Conservation (phyloP, 2,797 vertebrate species). For the Chelon labrosus region DNA sequence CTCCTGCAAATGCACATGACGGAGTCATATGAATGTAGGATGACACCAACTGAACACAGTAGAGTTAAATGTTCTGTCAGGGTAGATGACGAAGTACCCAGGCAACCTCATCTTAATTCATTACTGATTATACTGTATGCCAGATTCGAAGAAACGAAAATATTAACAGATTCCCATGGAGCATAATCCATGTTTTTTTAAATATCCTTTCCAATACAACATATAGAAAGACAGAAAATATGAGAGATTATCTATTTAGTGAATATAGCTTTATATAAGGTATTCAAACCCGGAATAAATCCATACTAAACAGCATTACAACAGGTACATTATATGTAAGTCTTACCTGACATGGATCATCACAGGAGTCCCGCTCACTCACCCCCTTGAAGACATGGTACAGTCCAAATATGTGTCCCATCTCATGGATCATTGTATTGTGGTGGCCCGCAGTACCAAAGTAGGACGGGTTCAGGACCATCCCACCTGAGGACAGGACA, state of each 20-base stretch:
- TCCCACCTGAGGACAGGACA: conserved; percentile 86
- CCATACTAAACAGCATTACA: neutral
- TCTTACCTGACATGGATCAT: conserved; percentile 93
- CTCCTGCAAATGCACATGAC: conserved; percentile 79
- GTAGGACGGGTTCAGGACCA: conserved; percentile 94
- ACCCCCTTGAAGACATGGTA: conserved; percentile 99
- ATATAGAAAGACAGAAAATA: neutral
- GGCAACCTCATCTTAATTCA: neutral
- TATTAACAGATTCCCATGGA: neutral
- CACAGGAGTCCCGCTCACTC: conserved; percentile 95
- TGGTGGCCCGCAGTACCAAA: conserved; percentile 91
- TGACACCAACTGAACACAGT: neutral
- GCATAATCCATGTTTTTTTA: neutral
- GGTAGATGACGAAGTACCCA: neutral
- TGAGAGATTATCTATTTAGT: neutral
- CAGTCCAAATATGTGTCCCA: conserved; percentile 95
- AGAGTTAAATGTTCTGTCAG: neutral
- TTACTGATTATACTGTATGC: too few relatives aligned
- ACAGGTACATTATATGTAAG: neutral
- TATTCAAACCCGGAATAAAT: neutral
- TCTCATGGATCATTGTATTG: conserved; percentile 97
- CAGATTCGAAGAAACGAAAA: neutral
- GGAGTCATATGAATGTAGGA: neutral
- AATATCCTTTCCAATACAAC: neutral
- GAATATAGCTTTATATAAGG: neutral